Base-by-base conservation (phyloP, 2,888 invertebrate species). In the Ophraella communa region DNA sequence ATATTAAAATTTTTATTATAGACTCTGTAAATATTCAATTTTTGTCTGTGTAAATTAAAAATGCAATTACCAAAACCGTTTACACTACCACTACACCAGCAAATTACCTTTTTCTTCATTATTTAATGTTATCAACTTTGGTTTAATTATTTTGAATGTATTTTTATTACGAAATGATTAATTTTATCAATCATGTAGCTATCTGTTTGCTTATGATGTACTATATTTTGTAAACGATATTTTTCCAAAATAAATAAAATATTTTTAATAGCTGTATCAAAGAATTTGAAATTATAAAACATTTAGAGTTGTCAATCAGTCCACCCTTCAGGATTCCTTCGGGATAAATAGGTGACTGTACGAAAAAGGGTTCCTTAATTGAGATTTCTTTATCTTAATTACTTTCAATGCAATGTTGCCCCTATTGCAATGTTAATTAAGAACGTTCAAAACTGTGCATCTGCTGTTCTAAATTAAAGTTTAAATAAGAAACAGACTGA, bases 331-430 rank as follows among this genome's bases (percentile, higher is more conserved):
- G 39, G 39, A 39, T 51, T 49, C 44, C 17, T 30, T 47, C 3
- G 24, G 30, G 27, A 57, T 57, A 57, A 57, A 57, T 57, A 57
- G 47, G 57, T 57, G 57, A 57, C 57, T 57, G 45, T 57, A 33
- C 57, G 45, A 44, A 57, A 44, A 23, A 17, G 59, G 59, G 59
- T 59, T 51, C 51, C 44, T 59, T 59, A 59, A 59, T 59, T 59
- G 39, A 58, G 58, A 58, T 35, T 47, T 51, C 49, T 51, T 51
- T 51, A 51, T 51, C 49, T 51, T 23, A 51, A 51, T 51, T 39
- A 5, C 39, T 39, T 39, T 39, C 39, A 14, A 39, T 17, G 39
- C 39, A 39, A 39, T 39, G 17, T 14, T 14, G 17, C 39, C 39
- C 39, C 39, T 39, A 39, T 7, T 39, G 14, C 39, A 14, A 14